Evolutionary conservation across 2,113 vertebrate genomes (phyloP), one percentile per base, ranked within the genome.

Genomic region (Sakesphorus luctuosus): DNA sequence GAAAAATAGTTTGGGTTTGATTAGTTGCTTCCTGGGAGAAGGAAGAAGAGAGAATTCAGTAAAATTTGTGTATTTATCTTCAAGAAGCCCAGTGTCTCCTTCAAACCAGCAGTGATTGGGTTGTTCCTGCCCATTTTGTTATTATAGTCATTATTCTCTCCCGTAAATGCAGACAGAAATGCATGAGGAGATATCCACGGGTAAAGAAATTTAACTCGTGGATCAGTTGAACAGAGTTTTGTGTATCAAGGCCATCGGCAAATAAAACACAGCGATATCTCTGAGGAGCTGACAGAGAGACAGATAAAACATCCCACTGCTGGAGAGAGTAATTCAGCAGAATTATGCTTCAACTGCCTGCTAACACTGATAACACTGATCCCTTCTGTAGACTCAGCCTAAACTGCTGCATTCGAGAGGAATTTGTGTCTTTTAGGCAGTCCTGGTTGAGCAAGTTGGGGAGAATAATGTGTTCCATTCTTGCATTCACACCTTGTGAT

Each of bases 251-350:
- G 69, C 90, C 80, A 94, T 72, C 11, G 0, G 66, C 76, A 95
- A 96, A 94, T 91, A 90, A 92, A 94, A 49, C 61, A 74, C 73
- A 73, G 88, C 36, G 18, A 5, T 84, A 68, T 58, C 76, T 94
- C 79, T 8, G 3, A 18, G 29, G 76, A 89, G 85, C 80, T 96
- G 85, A 84, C 88, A 90, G 25, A 83, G 79, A 85, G 69, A 81
- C 56, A 96, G 80, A 95, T 83, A 92, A 92, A 95, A 65, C 80
- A 75, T 40, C 68, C 67, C 73, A 49, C 11, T 46, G 80, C 86
- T 71, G 71, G 87, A 79, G 84, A 90, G 56, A 68, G 49, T 35
- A 26, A 82, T 79, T 83, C 90, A 86, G 72, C 68, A 90, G 78
- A 77, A 88, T 79, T 33, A 72, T 31, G 69, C 66, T 18, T 40